Percentiles rank a stretch among this genome's conserved stretches.
These are phyloP conservation scores for Echiichthys vipera DNA, from an alignment of 2,797 vertebrate genomes.

Conservation along the genomic window DNA sequence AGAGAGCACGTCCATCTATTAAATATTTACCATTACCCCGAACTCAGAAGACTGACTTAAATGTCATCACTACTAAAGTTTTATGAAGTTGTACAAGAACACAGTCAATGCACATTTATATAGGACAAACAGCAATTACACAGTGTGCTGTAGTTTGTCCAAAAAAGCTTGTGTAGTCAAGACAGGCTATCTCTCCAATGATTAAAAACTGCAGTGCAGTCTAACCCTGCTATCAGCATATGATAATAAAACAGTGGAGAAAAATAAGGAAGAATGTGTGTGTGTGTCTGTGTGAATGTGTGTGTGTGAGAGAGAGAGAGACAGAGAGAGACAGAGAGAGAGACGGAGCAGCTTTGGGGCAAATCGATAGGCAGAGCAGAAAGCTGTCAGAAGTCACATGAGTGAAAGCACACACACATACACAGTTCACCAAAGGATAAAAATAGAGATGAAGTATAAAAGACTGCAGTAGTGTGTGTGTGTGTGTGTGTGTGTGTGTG, in stretches of 20 bases:
- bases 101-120: slow-evolving; percentile 18
- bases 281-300: background rate
- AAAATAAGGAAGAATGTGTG: background rate
- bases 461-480: slow-evolving; percentile 28
- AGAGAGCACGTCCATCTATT: too few relatives aligned
- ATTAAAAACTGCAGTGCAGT: slow-evolving; percentile 68
- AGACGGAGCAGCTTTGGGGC: slow-evolving; percentile 43
- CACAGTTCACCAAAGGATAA: slow-evolving; percentile 33
- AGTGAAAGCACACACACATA: slow-evolving; percentile 16
- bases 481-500: background rate
- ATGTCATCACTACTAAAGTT: slow-evolving; percentile 17
- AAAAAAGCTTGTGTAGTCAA: slow-evolving; percentile 52
- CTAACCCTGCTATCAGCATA: slow-evolving; percentile 56
- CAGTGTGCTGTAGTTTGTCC: slow-evolving; percentile 34
- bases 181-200: slow-evolving; percentile 35
- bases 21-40: background rate
- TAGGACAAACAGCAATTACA: slow-evolving; percentile 44
- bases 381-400: slow-evolving; percentile 38
- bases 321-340: slow-evolving; percentile 9
- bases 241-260: slow-evolving; percentile 46
- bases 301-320: background rate
- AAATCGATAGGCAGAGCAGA: slow-evolving; percentile 56
- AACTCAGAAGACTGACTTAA: slow-evolving; percentile 6
- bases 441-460: slow-evolving; percentile 49
- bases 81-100: slow-evolving; percentile 7